These are phyloP conservation scores for Emys orbicularis DNA, from an alignment of 2,797 vertebrate species.

Conservation along the genomic window DNA sequence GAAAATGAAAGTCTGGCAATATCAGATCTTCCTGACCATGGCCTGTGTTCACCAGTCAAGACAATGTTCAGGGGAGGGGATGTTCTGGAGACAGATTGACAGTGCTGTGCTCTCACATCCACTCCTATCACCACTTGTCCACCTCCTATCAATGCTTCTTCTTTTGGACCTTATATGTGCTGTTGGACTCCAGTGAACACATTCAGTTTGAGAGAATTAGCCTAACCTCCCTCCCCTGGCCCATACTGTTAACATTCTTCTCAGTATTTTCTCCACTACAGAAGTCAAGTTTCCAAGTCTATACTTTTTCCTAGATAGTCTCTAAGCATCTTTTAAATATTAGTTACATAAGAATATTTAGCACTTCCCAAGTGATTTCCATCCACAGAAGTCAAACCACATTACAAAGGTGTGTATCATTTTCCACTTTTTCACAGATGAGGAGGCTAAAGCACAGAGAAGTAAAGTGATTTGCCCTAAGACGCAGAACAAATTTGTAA, in stretches of 20 bases:
- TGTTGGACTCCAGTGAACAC: not conserved
- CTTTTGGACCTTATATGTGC: not conserved
- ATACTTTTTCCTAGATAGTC: not conserved
- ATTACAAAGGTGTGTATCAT: not conserved
- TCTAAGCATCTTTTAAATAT: not conserved
- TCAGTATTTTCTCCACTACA: not conserved
- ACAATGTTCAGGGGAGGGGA: not conserved
- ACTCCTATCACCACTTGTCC: not conserved
- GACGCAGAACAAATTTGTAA: not conserved
- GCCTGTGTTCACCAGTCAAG: not conserved
- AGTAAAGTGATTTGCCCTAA: accelerated
- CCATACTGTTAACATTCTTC: not conserved
- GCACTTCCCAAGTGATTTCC: not conserved
- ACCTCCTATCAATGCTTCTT: not conserved
- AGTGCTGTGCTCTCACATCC: not conserved
- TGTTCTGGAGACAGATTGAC: not conserved
- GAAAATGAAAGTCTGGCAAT: not conserved
- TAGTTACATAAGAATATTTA: not conserved
- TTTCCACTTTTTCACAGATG: not conserved
- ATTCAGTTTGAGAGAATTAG: not conserved
- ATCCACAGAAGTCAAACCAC: not conserved
- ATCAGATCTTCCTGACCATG: not conserved
- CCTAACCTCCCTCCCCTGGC: not conserved
- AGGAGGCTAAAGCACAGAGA: not conserved
- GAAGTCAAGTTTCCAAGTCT: not conserved